Percentiles rank a stretch among this genome's conserved stretches.
These are phyloP conservation scores for Trachythela sp. DNA, from an alignment of 64 coral and sea anemone genomes.

Conservation along the genomic window DNA sequence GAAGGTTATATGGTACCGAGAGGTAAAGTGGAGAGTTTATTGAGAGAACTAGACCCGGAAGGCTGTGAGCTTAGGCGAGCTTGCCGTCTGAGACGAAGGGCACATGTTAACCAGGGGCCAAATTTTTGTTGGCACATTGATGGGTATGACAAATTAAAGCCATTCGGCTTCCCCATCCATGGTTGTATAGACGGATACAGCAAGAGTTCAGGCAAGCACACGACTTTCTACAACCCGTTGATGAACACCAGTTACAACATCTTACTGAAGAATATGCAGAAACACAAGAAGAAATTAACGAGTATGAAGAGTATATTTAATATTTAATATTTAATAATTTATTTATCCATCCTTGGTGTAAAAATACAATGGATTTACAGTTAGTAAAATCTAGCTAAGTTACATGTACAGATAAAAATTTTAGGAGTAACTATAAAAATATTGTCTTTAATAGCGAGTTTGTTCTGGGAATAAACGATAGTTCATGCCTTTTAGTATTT, in stretches of 20 bases:
- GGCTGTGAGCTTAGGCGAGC: background rate
- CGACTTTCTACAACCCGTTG: background rate
- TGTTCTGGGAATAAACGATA: too few relatives aligned
- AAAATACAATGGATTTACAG: too few relatives aligned
- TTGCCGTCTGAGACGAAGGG: background rate
- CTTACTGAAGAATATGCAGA: background rate
- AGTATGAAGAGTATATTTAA: background rate
- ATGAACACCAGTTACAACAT: background rate
- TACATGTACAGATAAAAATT: too few relatives aligned
- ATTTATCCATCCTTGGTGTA: too few relatives aligned
- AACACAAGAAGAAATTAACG: background rate
- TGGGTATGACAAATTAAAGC: too few relatives aligned
- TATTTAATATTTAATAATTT: background rate
- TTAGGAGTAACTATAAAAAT: too few relatives aligned
- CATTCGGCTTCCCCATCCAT: too few relatives aligned
- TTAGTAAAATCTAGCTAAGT: too few relatives aligned
- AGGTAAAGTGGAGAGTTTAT: background rate
- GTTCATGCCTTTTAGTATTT: too few relatives aligned
- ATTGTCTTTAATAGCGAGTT: too few relatives aligned
- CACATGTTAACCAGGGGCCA: background rate
- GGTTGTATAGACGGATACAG: background rate
- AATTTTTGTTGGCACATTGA: too few relatives aligned
- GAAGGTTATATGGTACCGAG: conserved; percentile 4
- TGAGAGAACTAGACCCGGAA: background rate
- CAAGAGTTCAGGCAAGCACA: background rate